Conservation (phyloP, 2,888 invertebrate species). For the Diarsia mendica region DNA sequence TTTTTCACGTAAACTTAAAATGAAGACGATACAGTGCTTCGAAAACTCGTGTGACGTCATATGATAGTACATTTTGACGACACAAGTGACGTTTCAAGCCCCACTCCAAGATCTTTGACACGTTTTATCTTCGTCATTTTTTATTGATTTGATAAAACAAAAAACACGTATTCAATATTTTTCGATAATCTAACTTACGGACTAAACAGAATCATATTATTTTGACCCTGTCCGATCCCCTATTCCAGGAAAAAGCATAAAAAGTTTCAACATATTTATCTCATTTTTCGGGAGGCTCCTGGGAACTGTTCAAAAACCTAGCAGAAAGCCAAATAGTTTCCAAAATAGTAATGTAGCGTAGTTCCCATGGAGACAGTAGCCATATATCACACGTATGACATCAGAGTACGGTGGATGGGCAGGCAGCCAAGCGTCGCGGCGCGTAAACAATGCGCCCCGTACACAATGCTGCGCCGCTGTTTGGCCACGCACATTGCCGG, state of each 20-base stretch:
- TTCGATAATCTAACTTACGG: no score
- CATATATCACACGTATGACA: conserved; percentile 69
- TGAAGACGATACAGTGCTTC: no score
- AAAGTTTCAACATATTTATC: neutral
- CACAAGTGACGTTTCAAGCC: no score
- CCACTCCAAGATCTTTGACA: no score
- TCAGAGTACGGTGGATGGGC: conserved; percentile 70
- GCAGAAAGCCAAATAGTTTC: neutral
- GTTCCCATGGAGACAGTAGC: conserved; percentile 37
- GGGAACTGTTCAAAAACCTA: neutral
- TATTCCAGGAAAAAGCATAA: neutral
- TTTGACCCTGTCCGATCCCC: no score
- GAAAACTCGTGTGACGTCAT: no score
- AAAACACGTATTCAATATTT: no score
- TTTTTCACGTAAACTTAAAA: no score
- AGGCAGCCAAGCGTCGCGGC: conserved; percentile 69
- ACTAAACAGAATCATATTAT: no score
- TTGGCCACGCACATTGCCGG: conserved; percentile 49
- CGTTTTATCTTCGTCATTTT: no score
- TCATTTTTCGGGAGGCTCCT: neutral
- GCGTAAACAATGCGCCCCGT: conserved; percentile 71
- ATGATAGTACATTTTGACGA: no score
- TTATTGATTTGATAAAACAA: no score
- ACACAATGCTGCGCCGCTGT: conserved; percentile 52
- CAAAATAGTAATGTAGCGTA: conserved; percentile 11